A percentile compares a stretch with the other conserved stretches of the same genome.
These are phyloP conservation scores for Trichonephila clavata DNA, from an alignment of 1,140 invertebrate genomes.

Conservation along the genomic window DNA sequence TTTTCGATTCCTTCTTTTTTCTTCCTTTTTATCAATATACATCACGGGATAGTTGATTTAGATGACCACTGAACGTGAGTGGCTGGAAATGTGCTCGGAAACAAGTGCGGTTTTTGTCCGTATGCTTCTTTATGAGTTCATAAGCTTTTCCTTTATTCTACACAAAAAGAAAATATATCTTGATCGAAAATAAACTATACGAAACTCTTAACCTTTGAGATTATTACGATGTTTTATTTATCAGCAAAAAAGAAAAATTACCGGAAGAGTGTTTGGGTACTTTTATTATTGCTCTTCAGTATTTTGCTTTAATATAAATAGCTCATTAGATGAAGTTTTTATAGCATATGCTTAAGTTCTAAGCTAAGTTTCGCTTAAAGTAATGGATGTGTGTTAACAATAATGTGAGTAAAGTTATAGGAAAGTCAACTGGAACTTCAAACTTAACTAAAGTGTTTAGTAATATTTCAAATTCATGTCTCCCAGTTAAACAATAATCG, in stretches of 20 bases:
- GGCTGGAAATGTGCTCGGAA: not conserved
- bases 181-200: slow-evolving; percentile 23
- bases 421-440: too few species aligned
- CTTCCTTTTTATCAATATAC: slow-evolving; percentile 60
- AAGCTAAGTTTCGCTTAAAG: too few species aligned
- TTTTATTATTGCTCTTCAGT: not conserved
- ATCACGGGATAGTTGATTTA: slow-evolving; percentile 59
- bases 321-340: too few species aligned
- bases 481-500: too few species aligned
- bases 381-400: too few species aligned
- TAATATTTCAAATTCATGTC: too few species aligned
- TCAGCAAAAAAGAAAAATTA: not conserved
- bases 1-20: not conserved
- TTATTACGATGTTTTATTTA: not conserved
- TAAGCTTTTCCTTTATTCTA: not conserved
- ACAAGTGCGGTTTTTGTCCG: not conserved
- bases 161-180: not conserved
- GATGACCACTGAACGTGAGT: slow-evolving; percentile 36
- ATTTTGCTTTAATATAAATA: not conserved
- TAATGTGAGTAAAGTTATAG: too few species aligned
- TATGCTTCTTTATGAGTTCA: not conserved
- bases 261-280: not conserved
- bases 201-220: not conserved
- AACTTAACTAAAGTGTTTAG: too few species aligned
- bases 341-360: too few species aligned